Evolutionary conservation across 2,888 invertebrate species (phyloP).

Genomic region (Oasisia sp.): DNA sequence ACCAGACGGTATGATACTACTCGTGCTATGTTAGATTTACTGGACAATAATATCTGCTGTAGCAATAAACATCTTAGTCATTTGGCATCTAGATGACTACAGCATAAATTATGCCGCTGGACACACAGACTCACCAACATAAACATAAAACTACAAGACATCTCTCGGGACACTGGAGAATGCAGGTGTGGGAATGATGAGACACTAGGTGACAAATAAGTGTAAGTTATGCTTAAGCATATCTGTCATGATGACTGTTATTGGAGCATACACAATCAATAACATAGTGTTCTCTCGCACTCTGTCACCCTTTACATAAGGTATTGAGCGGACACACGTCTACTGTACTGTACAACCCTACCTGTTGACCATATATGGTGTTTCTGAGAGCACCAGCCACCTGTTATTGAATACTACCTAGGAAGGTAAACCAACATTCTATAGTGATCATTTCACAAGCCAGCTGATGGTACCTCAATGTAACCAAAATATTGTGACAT

Average conservation of each 20-base stretch:
- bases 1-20: too few relatives aligned
- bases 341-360: background rate
- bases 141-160: too few relatives aligned
- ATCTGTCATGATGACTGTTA: background rate
- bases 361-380: conserved; percentile 3
- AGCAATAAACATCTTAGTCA: too few relatives aligned
- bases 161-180: background rate
- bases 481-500: background rate
- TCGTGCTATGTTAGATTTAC: too few relatives aligned
- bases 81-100: too few relatives aligned
- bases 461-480: background rate
- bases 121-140: too few relatives aligned
- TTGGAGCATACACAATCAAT: background rate
- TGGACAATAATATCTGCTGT: too few relatives aligned
- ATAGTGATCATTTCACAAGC: background rate
- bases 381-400: background rate
- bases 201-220: background rate
- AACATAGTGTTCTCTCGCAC: background rate
- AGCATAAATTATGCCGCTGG: too few relatives aligned
- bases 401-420: background rate
- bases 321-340: background rate
- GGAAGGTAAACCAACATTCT: background rate
- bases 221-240: background rate
- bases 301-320: background rate
- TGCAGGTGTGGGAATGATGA: background rate